Evolutionary conservation across 2,797 vertebrate species (phyloP), one percentile per base, ranked within the genome.

Genomic region (Staurois parvus): DNA sequence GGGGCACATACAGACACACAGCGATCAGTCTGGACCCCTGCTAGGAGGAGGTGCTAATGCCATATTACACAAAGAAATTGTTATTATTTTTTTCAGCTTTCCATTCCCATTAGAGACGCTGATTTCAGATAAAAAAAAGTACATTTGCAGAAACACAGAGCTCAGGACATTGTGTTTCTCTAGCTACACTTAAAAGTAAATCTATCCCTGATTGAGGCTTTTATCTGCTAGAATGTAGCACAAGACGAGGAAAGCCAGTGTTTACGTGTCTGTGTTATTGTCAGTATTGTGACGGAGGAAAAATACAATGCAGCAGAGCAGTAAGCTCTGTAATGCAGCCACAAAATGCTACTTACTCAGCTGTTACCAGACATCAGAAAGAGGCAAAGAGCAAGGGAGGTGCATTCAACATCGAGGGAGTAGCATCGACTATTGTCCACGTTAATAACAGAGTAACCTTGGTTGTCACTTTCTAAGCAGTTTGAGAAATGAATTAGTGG

Each of bases 171-270:
- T 86, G 79, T 86, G 84, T 85, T 56, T 82, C 79, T 82, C 79
- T 24, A 32, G 79, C 79, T 82, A 72, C 85, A 86, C 79, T 86
- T 86, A 86, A 86, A 86, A 82, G 73, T 86, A 81, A 82, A 86
- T 86, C 85, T 86, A 66, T 82, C 73, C 32, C 79, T 86, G 85
- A 86, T 86, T 86, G 85, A 82, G 85, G 85, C 85, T 86, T 86
- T 86, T 86, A 86, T 82, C 85, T 86, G 73, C 79, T 82, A 82
- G 73, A 81, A 82, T 86, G 79, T 77, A 82, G 67, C 56, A n/a
- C n/a, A 52, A 40, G 69, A 76, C n/a, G 6, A 66, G 74, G 73
- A 86, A 86, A 86, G 52, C 78, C 78, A 82, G 67, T 77, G 64
- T 86, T 86, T 70, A 26, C 32, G 37, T 82, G 74, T 70, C 34